Percentiles rank a stretch among this genome's conserved stretches.
Evolutionary conservation across 1,140 invertebrate species (phyloP).

Genomic region (Teleopsis dalmanni): DNA sequence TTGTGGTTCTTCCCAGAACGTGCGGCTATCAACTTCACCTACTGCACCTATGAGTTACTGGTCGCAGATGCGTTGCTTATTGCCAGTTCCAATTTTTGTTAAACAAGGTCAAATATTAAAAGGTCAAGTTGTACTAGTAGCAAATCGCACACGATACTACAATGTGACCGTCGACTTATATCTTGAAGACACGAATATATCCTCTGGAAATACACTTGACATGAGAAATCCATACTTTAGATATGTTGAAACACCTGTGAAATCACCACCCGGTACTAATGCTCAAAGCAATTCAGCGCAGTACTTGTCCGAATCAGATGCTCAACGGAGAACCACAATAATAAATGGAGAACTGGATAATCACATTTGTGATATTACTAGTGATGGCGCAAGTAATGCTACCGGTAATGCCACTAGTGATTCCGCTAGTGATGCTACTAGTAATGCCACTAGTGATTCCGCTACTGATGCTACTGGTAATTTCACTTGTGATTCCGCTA

Average conservation of each 20-base stretch:
- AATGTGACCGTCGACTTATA: constrained; percentile 94
- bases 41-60: constrained; percentile 98
- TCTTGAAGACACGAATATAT: constrained; percentile 78
- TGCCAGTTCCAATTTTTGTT: constrained; percentile 89
- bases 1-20: constrained; percentile 77
- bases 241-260: constrained; percentile 79
- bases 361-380: too few relatives aligned
- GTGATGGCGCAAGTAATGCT: too few relatives aligned
- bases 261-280: constrained; percentile 81
- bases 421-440: too few relatives aligned
- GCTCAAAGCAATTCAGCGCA: constrained; percentile 84
- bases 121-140: constrained; percentile 79
- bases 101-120: constrained; percentile 88
- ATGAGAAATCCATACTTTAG: constrained; percentile 98
- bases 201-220: constrained; percentile 86
- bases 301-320: constrained; percentile 80
- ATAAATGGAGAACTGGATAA: too few relatives aligned
- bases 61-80: constrained; percentile 97
- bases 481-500: too few relatives aligned
- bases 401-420: too few relatives aligned
- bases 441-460: too few relatives aligned
- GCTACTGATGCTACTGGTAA: too few relatives aligned
- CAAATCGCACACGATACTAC: constrained; percentile 97
- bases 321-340: too few relatives aligned
- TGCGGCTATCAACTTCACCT: constrained; percentile 97